A percentile compares a stretch with the other conserved stretches of the same genome.
Conservation (phyloP, 1,140 invertebrate species). For the Sitodiplosis mosellana region DNA sequence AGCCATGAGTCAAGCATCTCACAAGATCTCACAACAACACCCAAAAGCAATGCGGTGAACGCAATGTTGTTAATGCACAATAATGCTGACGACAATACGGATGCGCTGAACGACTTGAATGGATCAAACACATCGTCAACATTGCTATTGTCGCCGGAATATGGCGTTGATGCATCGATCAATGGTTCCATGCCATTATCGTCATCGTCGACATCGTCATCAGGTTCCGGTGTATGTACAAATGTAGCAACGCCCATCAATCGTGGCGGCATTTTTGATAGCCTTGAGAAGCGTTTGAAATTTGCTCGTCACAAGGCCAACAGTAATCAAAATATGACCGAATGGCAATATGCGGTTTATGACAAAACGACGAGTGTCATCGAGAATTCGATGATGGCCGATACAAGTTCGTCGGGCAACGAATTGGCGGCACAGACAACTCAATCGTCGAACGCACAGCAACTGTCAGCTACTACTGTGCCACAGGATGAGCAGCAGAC, state of each 20-base stretch:
- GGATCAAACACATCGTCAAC: neutral
- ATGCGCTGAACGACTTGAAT: neutral
- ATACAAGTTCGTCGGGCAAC: too few relatives aligned
- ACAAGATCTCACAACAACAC: neutral
- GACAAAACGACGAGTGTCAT: neutral
- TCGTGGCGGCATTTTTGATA: too few relatives aligned
- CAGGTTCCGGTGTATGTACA: neutral
- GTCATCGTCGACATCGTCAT: neutral
- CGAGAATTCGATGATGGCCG: neutral
- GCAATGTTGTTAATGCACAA: neutral
- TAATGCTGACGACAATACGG: neutral
- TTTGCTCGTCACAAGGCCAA: neutral
- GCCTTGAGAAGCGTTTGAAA: too few relatives aligned
- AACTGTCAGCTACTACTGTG: too few relatives aligned
- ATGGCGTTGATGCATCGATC: neutral
- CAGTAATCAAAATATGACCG: neutral
- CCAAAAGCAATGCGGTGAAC: conserved; percentile 11
- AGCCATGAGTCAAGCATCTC: neutral
- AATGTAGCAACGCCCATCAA: neutral
- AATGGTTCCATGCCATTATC: neutral
- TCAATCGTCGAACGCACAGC: too few relatives aligned
- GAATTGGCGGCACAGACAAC: too few relatives aligned
- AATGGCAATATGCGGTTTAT: neutral
- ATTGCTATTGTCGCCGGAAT: neutral
- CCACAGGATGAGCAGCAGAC: too few relatives aligned